Evolutionary conservation across 2,113 vertebrate species (phyloP), one percentile per base, ranked within the genome.

Genomic region (Xiphophorus hellerii): DNA sequence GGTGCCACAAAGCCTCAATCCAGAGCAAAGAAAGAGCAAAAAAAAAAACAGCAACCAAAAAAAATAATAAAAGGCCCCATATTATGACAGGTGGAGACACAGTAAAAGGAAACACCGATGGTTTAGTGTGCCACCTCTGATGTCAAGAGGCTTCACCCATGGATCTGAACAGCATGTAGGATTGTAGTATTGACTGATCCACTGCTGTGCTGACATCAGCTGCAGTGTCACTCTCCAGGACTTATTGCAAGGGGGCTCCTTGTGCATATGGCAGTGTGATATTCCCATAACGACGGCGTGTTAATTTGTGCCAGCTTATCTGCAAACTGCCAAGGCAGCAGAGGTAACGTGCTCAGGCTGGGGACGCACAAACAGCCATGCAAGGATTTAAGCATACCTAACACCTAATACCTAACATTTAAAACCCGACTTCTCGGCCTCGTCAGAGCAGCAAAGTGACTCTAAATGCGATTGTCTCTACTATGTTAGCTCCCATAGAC

Each of bases 381-480:
- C 67, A 60, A 65, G 70, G 75, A 87, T 75, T 89, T 66, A 72
- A 80, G 27, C 31, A 64, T 63, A 68, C 61, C 37, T 58, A 84
- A 75, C 28, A 28, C 28, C 28, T 28, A 28, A 28, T 28, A 28
- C 74, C 44, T 35, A 78, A 71, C 71, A 77, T 85, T 88, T 72
- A 82, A 92, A 90, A 87, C 84, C 88, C 66, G 80, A 89, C 77
- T 89, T 68, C 71, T 85, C 79, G 84, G 85, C 76, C 76, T 58
- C 64, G 81, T 76, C 68, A 63, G 48, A 44, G 76, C 76, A 75
- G 73, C 78, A 71, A 82, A 82, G 83, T 75, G 79, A 77, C 75
- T 66, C 83, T 72, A 88, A 92, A 91, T 87, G 84, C 60, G 87
- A 92, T 90, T 90, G 88, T 88, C 86, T 87, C 70, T 69, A 71